Conservation (phyloP, 30 jellyfish, hydroid and myxozoan species). For the Phacellophora camtschatica region DNA sequence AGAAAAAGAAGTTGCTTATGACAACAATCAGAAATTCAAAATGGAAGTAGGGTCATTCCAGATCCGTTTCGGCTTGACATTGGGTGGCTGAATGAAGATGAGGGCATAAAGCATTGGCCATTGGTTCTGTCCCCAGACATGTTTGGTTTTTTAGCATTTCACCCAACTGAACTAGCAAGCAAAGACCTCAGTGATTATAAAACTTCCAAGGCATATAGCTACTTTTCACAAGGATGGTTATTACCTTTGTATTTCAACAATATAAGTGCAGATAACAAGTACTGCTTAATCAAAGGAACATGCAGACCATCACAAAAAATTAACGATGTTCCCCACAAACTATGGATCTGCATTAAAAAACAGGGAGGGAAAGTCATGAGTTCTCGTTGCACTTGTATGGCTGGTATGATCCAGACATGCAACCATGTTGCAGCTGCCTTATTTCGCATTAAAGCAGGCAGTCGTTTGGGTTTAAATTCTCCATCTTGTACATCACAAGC, state of each 20-base stretch:
- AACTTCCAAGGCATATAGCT: constrained; percentile 57
- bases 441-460: constrained; percentile 35
- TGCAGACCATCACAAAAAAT: constrained; percentile 49
- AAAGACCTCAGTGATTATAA: constrained; percentile 35
- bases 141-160: constrained; percentile 1
- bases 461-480: constrained; percentile 28
- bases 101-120: no score
- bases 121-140: constrained; percentile 48
- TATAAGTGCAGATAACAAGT: background rate
- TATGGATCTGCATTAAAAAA: constrained; percentile 45
- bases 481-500: constrained; percentile 64
- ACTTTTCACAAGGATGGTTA: constrained; percentile 49
- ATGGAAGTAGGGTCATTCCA: no score
- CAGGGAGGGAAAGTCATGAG: constrained; percentile 7
- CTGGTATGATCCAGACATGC: constrained; percentile 43
- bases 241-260: background rate
- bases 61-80: no score
- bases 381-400: constrained; percentile 66
- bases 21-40: no score
- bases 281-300: constrained; percentile 17
- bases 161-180: constrained; percentile 22
- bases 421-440: constrained; percentile 61
- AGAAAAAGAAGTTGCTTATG: no score
- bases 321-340: constrained; percentile 31
- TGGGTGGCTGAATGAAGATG: no score